Evolutionary conservation across 2,888 invertebrate species (phyloP), one percentile per base, ranked within the genome.

Genomic region (Tenthredo notha): DNA sequence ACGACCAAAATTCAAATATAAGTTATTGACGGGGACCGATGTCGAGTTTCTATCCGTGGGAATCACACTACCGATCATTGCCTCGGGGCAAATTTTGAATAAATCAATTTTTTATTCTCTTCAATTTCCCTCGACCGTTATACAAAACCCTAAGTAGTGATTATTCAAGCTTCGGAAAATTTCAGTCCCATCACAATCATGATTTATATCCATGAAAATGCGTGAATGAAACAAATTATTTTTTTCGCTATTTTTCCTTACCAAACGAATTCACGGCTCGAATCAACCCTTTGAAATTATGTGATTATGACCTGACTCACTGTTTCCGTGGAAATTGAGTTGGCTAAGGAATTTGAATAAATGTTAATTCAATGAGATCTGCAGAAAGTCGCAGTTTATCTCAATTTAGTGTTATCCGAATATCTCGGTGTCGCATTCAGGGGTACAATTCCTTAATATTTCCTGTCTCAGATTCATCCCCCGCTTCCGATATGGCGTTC

Each of bases 1-100:
- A 80, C 25, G n/a, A 87, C 84, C 86, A 86, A 88, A 90, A 91
- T 90, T 89, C 89, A 90, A 90, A 90, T 91, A 92, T 91, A 90
- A 91, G 91, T 92, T 92, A 91, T 91, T 90, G 92, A 91, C 91
- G 91, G 90, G 87, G 65, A 40, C 43, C 54, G 12, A 67, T 67
- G 21, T 33, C 10, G 43, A 15, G 37, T 9, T n/a, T 9, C 61
- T 33, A 50, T 87, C 85, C 86, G 87, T 87, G 89, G 87, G 88
- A 88, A 89, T 87, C 86, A 84, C 86, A 74, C 75, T 65, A 65
- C 74, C 82, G 70, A 84, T 40, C 72, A 85, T 37, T 54, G 85
- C 84, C 86, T 77, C 84, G 75, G 86, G 86, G 74, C 70, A 72
- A 85, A 86, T 87, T 86, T 77, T 83, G 85, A 84, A 87, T 88